Percentiles rank a stretch among this genome's conserved stretches.
Conservation (phyloP, 1,140 invertebrate genomes). For the Trinorchestia longiramus region DNA sequence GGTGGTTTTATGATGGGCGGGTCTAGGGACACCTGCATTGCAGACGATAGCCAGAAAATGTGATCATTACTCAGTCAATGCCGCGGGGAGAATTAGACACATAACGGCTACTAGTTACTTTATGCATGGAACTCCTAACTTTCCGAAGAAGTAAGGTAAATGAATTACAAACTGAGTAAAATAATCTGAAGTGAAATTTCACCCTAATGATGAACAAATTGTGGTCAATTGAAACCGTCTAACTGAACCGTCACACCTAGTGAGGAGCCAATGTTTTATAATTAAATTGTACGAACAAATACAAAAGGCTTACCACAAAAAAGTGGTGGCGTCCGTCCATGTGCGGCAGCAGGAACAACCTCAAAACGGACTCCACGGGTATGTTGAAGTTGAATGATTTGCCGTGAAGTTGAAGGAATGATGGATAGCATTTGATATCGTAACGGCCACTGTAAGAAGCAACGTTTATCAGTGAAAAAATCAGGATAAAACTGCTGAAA, state of each 20-base stretch:
- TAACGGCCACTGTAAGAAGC: constrained; percentile 84
- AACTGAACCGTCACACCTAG: neutral
- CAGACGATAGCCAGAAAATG: too few species aligned
- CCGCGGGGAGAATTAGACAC: too few species aligned
- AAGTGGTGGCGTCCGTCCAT: constrained; percentile 98
- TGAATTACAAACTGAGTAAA: too few species aligned
- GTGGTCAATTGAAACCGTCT: too few species aligned
- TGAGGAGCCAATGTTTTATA: neutral
- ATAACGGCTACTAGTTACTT: too few species aligned
- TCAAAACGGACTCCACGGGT: constrained; percentile 93
- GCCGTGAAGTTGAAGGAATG: constrained; percentile 98
- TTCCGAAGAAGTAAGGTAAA: too few species aligned
- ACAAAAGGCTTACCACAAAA: constrained; percentile 87
- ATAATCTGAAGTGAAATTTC: too few species aligned
- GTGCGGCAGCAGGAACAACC: constrained; percentile 95
- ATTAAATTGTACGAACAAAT: neutral
- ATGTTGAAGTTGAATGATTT: constrained; percentile 99
- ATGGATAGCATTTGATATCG: constrained; percentile 98
- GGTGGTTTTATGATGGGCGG: too few species aligned
- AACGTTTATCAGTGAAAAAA: neutral
- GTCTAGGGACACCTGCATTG: too few species aligned
- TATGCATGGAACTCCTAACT: too few species aligned
- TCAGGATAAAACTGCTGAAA: neutral
- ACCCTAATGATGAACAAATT: too few species aligned
- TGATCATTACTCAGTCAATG: too few species aligned